Evolutionary conservation across 2,888 invertebrate genomes (phyloP).

Genomic region (Hypomecis atomaria): DNA sequence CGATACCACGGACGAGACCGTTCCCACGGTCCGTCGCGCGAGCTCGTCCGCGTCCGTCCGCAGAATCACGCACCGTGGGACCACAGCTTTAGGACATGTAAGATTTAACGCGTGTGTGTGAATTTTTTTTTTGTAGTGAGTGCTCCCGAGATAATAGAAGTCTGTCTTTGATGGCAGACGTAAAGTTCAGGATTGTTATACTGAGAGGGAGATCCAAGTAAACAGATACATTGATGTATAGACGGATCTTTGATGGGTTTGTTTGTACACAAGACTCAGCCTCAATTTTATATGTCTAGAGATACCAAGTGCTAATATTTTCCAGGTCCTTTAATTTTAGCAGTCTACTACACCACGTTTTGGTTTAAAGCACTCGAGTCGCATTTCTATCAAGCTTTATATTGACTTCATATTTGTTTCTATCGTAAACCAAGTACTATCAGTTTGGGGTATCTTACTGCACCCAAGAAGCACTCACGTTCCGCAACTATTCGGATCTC

Average conservation of each 20-base stretch:
- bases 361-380: no score
- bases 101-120: slow-evolving; percentile 43
- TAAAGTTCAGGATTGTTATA: neutral
- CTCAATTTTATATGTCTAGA: neutral
- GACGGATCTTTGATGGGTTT: neutral
- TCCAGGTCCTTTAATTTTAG: no score
- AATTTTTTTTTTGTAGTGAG: slow-evolving; percentile 37
- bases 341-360: no score
- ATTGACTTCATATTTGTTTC: no score
- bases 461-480: slow-evolving; percentile 9
- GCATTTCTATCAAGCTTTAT: no score
- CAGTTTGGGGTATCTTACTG: neutral
- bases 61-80: no score
- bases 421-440: no score
- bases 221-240: neutral
- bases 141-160: neutral
- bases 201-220: neutral
- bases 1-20: no score
- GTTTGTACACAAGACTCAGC: neutral
- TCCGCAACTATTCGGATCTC: slow-evolving; percentile 16
- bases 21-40: no score
- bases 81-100: slow-evolving; percentile 43
- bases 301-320: no score
- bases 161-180: neutral
- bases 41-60: no score